Conservation (phyloP, 2,888 invertebrate species). For the Cylindroiulus punctatus region DNA sequence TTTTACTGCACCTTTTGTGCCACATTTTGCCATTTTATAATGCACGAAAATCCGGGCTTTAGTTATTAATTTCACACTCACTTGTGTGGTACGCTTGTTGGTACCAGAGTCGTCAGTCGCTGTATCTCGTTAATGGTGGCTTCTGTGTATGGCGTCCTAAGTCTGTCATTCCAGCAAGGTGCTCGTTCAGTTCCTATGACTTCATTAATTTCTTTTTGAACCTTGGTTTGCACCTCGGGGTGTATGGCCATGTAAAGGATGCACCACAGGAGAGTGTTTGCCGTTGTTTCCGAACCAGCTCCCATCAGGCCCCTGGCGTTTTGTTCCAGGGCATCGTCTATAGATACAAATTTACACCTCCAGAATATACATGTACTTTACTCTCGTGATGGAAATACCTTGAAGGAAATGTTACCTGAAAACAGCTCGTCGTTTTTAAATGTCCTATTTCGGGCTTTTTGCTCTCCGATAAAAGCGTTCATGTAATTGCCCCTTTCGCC, state of each 20-base stretch:
- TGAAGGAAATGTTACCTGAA: too few relatives aligned
- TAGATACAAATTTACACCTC: too few relatives aligned
- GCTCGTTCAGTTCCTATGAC: constrained; percentile 13
- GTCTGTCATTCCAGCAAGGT: constrained; percentile 24
- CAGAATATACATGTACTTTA: too few relatives aligned
- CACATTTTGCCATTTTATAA: too few relatives aligned
- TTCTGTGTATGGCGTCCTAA: not conserved
- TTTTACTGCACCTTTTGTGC: too few relatives aligned
- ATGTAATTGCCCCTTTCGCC: constrained; percentile 47
- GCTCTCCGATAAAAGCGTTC: constrained; percentile 44
- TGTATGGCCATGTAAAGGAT: constrained; percentile 51
- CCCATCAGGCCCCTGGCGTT: constrained; percentile 1
- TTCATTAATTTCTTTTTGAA: constrained; percentile 54
- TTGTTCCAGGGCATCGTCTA: not conserved
- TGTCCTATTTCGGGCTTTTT: not conserved
- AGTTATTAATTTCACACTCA: not conserved
- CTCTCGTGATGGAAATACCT: too few relatives aligned
- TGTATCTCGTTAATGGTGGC: constrained; percentile 34
- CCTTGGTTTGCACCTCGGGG: constrained; percentile 55
- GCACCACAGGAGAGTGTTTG: constrained; percentile 54
- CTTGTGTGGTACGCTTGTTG: constrained; percentile 36
- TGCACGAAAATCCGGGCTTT: too few relatives aligned
- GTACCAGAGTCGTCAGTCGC: not conserved
- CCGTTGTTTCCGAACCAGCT: constrained; percentile 55
- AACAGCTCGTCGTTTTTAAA: too few relatives aligned